Evolutionary conservation across 2,797 vertebrate genomes (phyloP).

Genomic region (Danio tinwini): DNA sequence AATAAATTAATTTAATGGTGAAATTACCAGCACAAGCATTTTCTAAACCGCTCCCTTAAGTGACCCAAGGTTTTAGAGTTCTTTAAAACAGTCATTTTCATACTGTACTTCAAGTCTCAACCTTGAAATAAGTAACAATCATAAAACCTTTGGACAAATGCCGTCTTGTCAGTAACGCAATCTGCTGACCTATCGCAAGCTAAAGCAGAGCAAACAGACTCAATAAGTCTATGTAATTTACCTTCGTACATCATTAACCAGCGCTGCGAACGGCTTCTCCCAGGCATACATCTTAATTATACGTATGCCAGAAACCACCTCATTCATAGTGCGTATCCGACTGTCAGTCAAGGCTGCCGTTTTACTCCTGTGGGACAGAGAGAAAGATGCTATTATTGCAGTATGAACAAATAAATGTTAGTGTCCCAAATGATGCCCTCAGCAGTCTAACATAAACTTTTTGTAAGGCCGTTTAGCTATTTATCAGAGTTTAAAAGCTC

Average conservation of each 20-base stretch:
- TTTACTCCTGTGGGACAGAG: constrained; percentile 78
- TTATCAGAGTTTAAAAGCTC: too few species aligned
- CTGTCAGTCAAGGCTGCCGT: constrained; percentile 87
- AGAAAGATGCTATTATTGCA: too few species aligned
- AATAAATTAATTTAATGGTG: neutral
- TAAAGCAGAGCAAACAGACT: neutral
- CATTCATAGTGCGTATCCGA: constrained; percentile 94
- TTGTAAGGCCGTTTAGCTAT: too few species aligned
- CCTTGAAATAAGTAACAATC: neutral
- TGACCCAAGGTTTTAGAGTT: neutral
- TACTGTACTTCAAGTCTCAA: neutral
- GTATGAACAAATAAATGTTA: too few species aligned
- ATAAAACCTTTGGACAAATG: neutral
- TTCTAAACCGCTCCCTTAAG: neutral
- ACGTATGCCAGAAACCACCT: constrained; percentile 93
- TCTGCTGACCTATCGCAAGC: neutral
- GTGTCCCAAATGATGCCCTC: too few species aligned
- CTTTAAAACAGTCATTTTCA: neutral
- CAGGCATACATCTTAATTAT: constrained; percentile 99
- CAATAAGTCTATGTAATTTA: constrained; percentile 60
- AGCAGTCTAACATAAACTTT: too few species aligned
- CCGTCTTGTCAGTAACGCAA: neutral
- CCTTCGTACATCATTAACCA: constrained; percentile 88
- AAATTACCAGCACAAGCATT: neutral
- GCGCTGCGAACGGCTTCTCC: constrained; percentile 89